Conservation (phyloP, 1,140 invertebrate species). For the Proctacanthus coquilletti region DNA sequence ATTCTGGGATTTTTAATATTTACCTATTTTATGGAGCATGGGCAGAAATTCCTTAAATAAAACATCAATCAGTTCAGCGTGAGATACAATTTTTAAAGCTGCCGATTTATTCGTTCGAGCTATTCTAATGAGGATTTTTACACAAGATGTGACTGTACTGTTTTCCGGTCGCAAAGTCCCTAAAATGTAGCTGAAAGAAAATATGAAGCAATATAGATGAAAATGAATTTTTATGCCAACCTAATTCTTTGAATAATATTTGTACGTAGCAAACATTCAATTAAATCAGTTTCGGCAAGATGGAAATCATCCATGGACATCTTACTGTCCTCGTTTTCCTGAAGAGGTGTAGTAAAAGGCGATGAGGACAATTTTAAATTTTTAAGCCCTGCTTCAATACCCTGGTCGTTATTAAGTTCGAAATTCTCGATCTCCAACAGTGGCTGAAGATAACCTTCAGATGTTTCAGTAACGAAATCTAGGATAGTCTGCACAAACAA, state of each 20-base stretch:
- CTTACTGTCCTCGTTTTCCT: constrained; percentile 38
- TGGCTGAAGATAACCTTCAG: constrained; percentile 45
- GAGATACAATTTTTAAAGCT: constrained; percentile 38
- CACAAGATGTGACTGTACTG: constrained; percentile 44
- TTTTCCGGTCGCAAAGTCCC: constrained; percentile 44
- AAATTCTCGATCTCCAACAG: constrained; percentile 38
- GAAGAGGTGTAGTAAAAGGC: not conserved
- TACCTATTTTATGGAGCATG: constrained; percentile 6
- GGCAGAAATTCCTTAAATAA: constrained; percentile 46
- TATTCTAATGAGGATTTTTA: constrained; percentile 55
- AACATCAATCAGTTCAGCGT: constrained; percentile 37
- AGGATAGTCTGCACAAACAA: constrained; percentile 26
- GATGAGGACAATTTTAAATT: constrained; percentile 12
- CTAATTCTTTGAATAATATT: constrained; percentile 54
- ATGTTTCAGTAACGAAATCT: constrained; percentile 50
- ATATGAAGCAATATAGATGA: not conserved
- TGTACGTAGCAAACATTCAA: constrained; percentile 56
- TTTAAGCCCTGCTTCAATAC: constrained; percentile 17
- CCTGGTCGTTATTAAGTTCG: not conserved
- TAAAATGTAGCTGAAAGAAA: constrained; percentile 46
- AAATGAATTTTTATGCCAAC: constrained; percentile 21
- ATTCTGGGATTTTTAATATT: no score
- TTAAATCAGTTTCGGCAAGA: constrained; percentile 57
- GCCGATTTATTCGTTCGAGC: constrained; percentile 47
- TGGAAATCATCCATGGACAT: constrained; percentile 67